phyloP scores from a whole-genome alignment of 2,113 vertebrate genomes.

The Cinclus cinclus region DNA sequence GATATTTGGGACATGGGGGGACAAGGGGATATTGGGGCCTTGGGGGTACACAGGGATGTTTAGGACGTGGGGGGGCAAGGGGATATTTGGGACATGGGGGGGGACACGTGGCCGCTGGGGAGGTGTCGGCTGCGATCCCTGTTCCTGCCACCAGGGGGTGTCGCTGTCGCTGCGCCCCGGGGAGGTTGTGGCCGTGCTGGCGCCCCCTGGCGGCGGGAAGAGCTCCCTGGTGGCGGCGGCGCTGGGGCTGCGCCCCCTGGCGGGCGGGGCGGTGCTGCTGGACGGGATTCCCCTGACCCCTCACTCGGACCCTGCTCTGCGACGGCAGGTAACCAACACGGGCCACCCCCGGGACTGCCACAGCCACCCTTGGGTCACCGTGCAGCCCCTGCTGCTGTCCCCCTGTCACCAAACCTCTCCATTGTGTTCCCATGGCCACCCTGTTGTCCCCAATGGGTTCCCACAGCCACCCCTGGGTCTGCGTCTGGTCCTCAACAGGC shows the following conservation, averaged over 20 bases:
- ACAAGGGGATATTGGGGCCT: too few relatives aligned
- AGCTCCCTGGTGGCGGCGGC: background rate
- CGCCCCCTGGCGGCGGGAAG: background rate
- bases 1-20: background rate
- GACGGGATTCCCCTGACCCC: background rate
- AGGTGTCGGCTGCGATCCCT: background rate
- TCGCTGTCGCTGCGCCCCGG: background rate
- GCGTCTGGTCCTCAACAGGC: background rate
- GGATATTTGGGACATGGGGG: rapidly evolving
- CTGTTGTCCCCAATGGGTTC: background rate
- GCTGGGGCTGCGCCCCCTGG: background rate
- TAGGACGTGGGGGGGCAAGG: too few relatives aligned
- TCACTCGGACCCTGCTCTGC: background rate
- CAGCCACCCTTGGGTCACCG: too few relatives aligned
- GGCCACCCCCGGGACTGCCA: rapidly evolving
- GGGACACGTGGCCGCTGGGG: rapidly evolving
- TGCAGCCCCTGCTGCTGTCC: background rate
- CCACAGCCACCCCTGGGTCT: too few relatives aligned
- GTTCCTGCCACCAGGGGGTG: background rate
- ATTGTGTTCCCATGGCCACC: background rate
- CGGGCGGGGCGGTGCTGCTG: background rate
- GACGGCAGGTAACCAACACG: background rate
- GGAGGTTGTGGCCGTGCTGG: background rate
- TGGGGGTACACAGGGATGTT: background rate
- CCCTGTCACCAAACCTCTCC: background rate